These are phyloP conservation scores for Sarotherodon lohbergeri DNA, from an alignment of 2,113 vertebrate genomes.

Conservation along the genomic window DNA sequence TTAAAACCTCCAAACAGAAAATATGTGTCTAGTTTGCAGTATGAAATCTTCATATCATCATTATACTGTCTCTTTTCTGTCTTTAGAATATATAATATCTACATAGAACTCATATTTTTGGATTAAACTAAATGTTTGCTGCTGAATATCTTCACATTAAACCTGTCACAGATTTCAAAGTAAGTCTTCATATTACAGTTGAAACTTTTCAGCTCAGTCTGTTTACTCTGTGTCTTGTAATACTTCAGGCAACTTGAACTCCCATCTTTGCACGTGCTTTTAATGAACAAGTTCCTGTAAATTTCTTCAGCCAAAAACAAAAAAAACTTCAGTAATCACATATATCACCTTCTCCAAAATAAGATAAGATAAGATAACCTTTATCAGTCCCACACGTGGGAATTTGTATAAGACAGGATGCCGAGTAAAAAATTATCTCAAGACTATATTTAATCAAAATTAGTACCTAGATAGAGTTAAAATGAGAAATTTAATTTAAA, in stretches of 20 bases:
- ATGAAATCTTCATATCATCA: neutral
- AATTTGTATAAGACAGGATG: neutral
- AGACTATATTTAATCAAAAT: neutral
- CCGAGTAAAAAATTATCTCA: neutral
- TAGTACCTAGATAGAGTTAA: neutral
- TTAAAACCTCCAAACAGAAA: neutral
- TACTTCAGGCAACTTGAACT: neutral
- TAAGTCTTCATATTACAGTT: neutral
- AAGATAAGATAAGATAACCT: neutral
- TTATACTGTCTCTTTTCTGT: neutral
- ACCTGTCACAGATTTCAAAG: neutral
- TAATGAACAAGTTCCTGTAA: neutral
- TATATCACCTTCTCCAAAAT: neutral
- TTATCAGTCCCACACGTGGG: neutral
- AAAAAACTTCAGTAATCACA: neutral
- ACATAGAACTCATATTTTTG: neutral
- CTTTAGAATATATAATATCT: neutral
- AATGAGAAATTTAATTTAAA: neutral
- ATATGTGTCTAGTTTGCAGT: no score
- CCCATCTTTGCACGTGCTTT: neutral
- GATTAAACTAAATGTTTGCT: neutral
- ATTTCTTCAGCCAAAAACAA: neutral
- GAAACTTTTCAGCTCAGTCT: neutral
- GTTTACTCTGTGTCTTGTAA: neutral
- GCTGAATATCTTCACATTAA: neutral